These are phyloP conservation scores for Eledone cirrhosa DNA, from an alignment of 2,888 invertebrate species.

Conservation along the genomic window DNA sequence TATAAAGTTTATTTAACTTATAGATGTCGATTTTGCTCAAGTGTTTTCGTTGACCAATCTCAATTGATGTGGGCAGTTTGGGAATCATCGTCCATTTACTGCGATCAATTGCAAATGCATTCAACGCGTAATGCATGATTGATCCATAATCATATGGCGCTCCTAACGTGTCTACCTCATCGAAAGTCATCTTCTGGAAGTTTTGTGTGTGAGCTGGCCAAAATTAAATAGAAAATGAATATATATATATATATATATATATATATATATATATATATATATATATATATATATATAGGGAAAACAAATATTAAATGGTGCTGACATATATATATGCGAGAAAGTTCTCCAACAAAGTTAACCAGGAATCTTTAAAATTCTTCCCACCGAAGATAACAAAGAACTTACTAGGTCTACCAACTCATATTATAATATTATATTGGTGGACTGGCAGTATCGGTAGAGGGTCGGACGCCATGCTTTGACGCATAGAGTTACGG, in stretches of 20 bases:
- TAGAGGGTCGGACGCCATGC: too few relatives aligned
- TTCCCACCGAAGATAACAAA: too few relatives aligned
- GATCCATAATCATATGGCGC: conserved; percentile 82
- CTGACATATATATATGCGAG: too few relatives aligned
- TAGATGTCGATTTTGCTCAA: conserved; percentile 65
- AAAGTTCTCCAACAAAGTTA: too few relatives aligned
- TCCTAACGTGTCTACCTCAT: conserved; percentile 65
- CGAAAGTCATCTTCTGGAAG: conserved; percentile 68
- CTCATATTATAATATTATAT: too few relatives aligned
- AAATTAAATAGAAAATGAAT: not conserved
- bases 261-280: conserved; percentile 20
- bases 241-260: not conserved
- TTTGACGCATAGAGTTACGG: too few relatives aligned
- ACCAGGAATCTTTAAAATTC: too few relatives aligned
- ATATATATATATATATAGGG: not conserved
- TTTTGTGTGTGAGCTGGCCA: conserved; percentile 68
- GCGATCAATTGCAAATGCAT: conserved; percentile 67
- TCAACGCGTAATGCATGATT: conserved; percentile 79
- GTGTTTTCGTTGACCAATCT: conserved; percentile 69
- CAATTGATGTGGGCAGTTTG: conserved; percentile 47
- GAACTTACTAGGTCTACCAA: too few relatives aligned
- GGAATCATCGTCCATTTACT: conserved; percentile 67
- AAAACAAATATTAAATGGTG: too few relatives aligned
- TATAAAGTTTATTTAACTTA: conserved; percentile 66
- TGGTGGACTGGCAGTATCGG: too few relatives aligned